A percentile compares a stretch with the other conserved stretches of the same genome.
Conservation (phyloP, 1,140 invertebrate genomes). For the Copidosoma floridanum region DNA sequence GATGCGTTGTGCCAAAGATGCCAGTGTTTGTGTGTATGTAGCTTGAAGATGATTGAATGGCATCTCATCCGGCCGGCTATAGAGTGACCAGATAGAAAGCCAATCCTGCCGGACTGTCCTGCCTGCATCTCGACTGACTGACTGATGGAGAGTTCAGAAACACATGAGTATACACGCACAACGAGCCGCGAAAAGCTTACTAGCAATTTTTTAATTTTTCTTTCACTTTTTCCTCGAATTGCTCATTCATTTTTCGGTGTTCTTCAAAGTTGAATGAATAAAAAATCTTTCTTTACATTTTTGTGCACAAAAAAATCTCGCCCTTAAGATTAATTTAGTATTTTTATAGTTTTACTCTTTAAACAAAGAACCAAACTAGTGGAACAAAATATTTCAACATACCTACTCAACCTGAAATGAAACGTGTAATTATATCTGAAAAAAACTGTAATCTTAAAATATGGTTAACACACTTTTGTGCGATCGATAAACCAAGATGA, state of each 20-base stretch:
- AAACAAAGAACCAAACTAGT: no score
- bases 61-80: no score
- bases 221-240: conserved; percentile 5
- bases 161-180: conserved; percentile 54
- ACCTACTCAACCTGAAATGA: conserved; percentile 56
- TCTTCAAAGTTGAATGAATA: no score
- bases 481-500: no score
- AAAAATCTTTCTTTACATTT: no score
- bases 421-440: conserved; percentile 46
- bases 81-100: no score
- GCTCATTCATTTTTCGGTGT: conserved; percentile 4
- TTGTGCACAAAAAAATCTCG: no score
- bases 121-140: conserved; percentile 55
- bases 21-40: conserved; percentile 51
- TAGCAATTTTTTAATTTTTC: conserved; percentile 47
- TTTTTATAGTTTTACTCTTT: no score
- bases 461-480: no score
- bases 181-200: conserved; percentile 52
- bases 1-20: conserved; percentile 57
- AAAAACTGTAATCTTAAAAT: conserved; percentile 42
- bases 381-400: conserved; percentile 57
- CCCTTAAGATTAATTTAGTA: no score
- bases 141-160: conserved; percentile 58
- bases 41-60: conserved; percentile 56
- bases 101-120: conserved; percentile 58